Evolutionary conservation across 1,140 invertebrate species (phyloP), one percentile per base, ranked within the genome.

Genomic region (Neodiprion virginianus): DNA sequence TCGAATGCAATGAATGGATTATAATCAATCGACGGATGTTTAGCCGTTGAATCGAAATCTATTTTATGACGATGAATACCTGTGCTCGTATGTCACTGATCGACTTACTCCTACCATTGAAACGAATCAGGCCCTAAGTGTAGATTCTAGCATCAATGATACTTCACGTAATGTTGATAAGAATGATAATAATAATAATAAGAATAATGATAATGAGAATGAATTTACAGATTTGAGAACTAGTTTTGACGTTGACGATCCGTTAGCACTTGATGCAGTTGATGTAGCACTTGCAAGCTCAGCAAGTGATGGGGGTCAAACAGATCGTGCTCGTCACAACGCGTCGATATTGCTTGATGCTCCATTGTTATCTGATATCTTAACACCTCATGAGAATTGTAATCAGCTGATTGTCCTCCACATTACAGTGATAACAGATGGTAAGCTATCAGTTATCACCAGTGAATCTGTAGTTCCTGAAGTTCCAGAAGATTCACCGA

Each of bases 61-160:
- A 28, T 89, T 89, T 79, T 79, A 71, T 7, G 82, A 87, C 11
- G 76, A 82, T 71, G 87, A 89, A 75, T 89, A 86, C 80, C n/a
- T 53, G 21, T 53, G 69, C 53, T 78, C 75, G 9, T 48, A 17
- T 17, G 74, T 78, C 4, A 77, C 77, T 23, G 77, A 80, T 72
- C 72, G 75, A 40, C 28, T 12, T 49, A 14, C n/a, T 40, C 70
- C n/a, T 40, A 71, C 70, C 17, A 40, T 14, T 53, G 28, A 21
- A 71, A 50, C 17, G 70, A 48, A 49, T 48, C 10, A 71, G 47
- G 28, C n/a, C 10, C 1, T 53, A 17, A 40, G 49, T 4, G 70
- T 53, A 71, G 40, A 47, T 12, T 71, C 10, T 28, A 71, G 3
- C 3, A 48, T 14, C 40, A 71, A 48, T 48, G 47, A 71, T 17